phyloP scores from a whole-genome alignment of 2,113 vertebrate genomes.

The Petromus typicus region DNA sequence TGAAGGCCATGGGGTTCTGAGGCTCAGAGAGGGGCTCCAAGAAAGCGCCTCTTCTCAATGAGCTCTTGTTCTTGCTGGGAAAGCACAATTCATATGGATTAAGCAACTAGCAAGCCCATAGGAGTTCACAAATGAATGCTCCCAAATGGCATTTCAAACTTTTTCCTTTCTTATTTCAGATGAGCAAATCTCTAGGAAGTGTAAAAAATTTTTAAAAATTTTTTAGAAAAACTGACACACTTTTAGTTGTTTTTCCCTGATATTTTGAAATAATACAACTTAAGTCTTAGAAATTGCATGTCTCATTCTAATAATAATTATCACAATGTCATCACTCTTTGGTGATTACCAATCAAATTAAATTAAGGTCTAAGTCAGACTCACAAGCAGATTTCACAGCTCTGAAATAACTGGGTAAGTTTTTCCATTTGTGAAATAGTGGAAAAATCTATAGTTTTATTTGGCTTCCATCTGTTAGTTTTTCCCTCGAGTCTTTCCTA shows the following conservation, averaged over 20 bases:
- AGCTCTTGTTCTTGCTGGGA: background rate
- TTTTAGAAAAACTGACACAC: constrained; percentile 1
- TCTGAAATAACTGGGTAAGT: constrained; percentile 30
- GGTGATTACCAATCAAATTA: constrained; percentile 6
- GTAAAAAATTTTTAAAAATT: background rate
- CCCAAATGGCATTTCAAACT: background rate
- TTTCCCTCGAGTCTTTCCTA: background rate
- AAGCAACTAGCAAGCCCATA: background rate
- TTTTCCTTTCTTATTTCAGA: background rate
- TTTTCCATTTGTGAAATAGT: constrained; percentile 42
- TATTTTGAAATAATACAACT: background rate
- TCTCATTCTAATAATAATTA: background rate
- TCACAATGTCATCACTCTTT: background rate
- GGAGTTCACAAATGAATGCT: background rate
- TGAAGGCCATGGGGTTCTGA: background rate
- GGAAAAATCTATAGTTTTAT: constrained; percentile 16
- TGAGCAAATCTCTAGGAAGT: constrained; percentile 7
- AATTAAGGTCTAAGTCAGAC: background rate
- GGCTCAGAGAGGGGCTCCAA: background rate
- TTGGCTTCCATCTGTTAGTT: background rate
- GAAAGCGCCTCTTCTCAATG: background rate
- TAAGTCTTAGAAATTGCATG: background rate
- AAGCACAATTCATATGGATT: background rate
- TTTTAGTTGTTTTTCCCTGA: background rate
- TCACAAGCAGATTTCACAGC: background rate